Evolutionary conservation across 2,797 vertebrate species (phyloP).

Genomic region (Peromyscus nudipes): DNA sequence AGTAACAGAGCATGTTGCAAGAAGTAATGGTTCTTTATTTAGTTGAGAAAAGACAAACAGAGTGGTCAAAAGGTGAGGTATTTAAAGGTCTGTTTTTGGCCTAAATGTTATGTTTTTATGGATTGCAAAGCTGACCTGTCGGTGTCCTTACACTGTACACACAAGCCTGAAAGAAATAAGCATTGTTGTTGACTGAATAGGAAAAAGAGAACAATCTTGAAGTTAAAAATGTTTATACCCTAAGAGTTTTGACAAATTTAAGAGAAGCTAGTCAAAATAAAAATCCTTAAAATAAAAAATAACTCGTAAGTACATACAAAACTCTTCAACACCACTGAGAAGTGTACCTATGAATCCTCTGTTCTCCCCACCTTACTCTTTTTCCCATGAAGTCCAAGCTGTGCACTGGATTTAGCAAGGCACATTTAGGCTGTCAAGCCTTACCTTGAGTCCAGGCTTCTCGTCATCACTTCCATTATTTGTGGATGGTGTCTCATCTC

Average conservation of each 20-base stretch:
- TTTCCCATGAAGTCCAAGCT: conserved; percentile 78
- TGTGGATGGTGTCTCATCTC: conserved; percentile 98
- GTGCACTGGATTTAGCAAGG: conserved; percentile 74
- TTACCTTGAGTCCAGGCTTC: conserved; percentile 99
- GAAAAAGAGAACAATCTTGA: conserved; percentile 56
- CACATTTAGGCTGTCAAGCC: conserved; percentile 85
- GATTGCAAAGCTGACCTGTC: neutral
- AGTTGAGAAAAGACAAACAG: conserved; percentile 44
- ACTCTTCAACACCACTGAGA: conserved; percentile 58
- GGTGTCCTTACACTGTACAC: neutral
- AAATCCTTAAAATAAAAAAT: conserved; percentile 75
- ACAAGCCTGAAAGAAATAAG: neutral
- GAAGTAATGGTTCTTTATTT: neutral
- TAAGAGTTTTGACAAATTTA: conserved; percentile 64
- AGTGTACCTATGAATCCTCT: conserved; percentile 53
- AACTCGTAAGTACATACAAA: conserved; percentile 74
- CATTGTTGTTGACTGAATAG: conserved; percentile 23
- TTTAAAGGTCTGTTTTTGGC: conserved; percentile 61
- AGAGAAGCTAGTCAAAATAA: conserved; percentile 75
- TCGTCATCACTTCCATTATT: conserved; percentile 99
- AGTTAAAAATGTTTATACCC: conserved; percentile 24
- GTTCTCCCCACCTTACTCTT: conserved; percentile 75
- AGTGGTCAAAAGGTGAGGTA: neutral
- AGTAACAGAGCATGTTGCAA: conserved; percentile 29
- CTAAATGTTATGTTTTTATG: conserved; percentile 48